These are phyloP conservation scores for Micropoecilia bifurca DNA, from an alignment of 2,797 vertebrate genomes.

Conservation along the genomic window DNA sequence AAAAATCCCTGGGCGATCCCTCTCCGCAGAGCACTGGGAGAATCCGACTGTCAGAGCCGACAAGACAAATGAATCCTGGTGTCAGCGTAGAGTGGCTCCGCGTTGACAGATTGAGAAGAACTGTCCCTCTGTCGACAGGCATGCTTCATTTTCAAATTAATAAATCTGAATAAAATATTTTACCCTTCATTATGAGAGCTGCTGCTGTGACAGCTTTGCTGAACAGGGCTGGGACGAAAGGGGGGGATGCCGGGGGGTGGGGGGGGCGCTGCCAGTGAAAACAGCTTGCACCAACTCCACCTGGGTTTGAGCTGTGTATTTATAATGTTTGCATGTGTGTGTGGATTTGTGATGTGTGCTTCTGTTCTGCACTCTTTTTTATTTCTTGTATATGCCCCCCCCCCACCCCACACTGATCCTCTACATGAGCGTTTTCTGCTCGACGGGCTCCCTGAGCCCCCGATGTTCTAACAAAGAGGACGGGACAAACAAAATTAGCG, in stretches of 20 bases:
- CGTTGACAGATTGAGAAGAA: slow-evolving; percentile 99
- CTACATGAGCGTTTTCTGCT: slow-evolving; percentile 43
- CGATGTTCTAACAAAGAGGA: slow-evolving; percentile 54
- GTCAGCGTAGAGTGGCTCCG: slow-evolving; percentile 94
- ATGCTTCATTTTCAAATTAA: slow-evolving; percentile 99
- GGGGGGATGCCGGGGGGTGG: slow-evolving; percentile 29
- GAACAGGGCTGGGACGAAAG: slow-evolving; percentile 81
- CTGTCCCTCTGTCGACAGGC: slow-evolving; percentile 99
- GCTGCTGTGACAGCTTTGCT: slow-evolving; percentile 95
- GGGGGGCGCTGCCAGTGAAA: slow-evolving; percentile 84
- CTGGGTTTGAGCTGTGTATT: slow-evolving; percentile 88
- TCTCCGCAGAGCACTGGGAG: slow-evolving; percentile 93
- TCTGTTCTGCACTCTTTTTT: slow-evolving; percentile 37
- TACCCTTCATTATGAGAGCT: slow-evolving; percentile 98
- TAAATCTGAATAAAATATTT: slow-evolving; percentile 99
- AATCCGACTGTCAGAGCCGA: slow-evolving; percentile 98
- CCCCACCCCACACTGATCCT: slow-evolving; percentile 61
- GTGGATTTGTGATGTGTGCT: slow-evolving; percentile 43
- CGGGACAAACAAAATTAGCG: slow-evolving; percentile 68
- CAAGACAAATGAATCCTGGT: slow-evolving; percentile 98
- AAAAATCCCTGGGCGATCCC: slow-evolving; percentile 97
- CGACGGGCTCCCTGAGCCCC: slow-evolving; percentile 39
- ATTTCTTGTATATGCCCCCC: slow-evolving; percentile 45
- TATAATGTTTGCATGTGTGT: slow-evolving; percentile 65
- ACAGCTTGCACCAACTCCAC: slow-evolving; percentile 98